Evolutionary conservation across 2,797 vertebrate genomes (phyloP), one percentile per base, ranked within the genome.

Genomic region (Lepus oiostolus): DNA sequence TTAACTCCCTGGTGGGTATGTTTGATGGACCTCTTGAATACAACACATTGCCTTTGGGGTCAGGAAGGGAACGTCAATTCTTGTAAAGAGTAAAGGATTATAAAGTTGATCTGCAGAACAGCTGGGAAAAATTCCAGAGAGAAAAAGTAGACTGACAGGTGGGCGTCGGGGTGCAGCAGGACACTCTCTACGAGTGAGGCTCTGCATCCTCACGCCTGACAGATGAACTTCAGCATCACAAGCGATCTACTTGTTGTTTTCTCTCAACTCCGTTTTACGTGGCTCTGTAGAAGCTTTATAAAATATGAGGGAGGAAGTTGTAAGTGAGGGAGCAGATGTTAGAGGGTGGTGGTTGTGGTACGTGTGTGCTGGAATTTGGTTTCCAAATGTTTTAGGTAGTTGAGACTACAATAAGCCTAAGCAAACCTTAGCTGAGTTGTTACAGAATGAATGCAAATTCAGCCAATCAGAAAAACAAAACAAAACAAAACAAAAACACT

Each of bases 381-480:
- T 81, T 95, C 90, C 77, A 22, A 22, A 30, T 80, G 22, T 68
- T 22, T 88, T 76, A 85, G 35, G 28, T 9, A 85, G 32, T 87
- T 30, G 79, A 68, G 62, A 63, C 88, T 90, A 76, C 16, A 83
- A 32, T 52, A 82, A 85, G 24, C 42, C 77, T 10, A 24, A 52
- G 30, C 0, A 75, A 95, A 68, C 4, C 17, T 70, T 58, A 62
- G n/a, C 30, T 85, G 67, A 81, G 0, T 60, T 85, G 52, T 65
- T 88, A 81, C 21, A 89, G 47, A 81, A 77, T 80, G 28, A 95
- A 93, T 75, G 26, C 4, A 91, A 26, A 62, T 90, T 85, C 35
- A 90, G 19, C 19, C 80, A 50, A 68, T 93, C 52, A 88, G 35
- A 88, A 89, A 81, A 47, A 47, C 7, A 47, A 10, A 47, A 47